Evolutionary conservation across 2,113 vertebrate species (phyloP).

Genomic region (Leptocoma aspasia): DNA sequence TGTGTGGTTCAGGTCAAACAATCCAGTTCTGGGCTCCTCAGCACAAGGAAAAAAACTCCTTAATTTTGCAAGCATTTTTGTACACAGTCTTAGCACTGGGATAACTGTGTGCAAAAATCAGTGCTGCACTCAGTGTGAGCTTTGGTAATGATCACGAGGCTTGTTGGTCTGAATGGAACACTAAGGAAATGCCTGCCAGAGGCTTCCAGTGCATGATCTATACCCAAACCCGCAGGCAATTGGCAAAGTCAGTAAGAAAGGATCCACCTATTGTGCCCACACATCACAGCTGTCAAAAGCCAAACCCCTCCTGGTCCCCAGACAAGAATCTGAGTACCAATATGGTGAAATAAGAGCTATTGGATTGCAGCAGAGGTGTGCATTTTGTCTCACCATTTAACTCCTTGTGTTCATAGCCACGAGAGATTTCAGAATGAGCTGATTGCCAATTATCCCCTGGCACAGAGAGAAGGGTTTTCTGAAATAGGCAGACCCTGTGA

Average conservation of each 20-base stretch:
- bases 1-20: background rate
- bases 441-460: background rate
- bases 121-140: background rate
- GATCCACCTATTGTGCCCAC: background rate
- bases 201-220: background rate
- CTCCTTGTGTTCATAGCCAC: background rate
- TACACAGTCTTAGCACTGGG: background rate
- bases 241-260: background rate
- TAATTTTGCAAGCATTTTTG: background rate
- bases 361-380: background rate
- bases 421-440: background rate
- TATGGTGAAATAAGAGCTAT: background rate
- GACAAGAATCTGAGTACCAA: background rate
- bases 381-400: background rate
- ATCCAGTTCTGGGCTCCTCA: background rate
- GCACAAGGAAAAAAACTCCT: too few species aligned
- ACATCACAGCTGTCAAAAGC: background rate
- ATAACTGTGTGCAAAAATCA: background rate
- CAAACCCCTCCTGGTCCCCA: background rate
- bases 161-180: background rate
- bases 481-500: background rate
- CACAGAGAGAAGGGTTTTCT: background rate
- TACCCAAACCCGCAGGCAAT: background rate
- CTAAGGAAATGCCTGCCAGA: background rate
- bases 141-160: background rate